phyloP scores from a whole-genome alignment of 2,113 vertebrate species.

The Nyctibius bracteatus region DNA sequence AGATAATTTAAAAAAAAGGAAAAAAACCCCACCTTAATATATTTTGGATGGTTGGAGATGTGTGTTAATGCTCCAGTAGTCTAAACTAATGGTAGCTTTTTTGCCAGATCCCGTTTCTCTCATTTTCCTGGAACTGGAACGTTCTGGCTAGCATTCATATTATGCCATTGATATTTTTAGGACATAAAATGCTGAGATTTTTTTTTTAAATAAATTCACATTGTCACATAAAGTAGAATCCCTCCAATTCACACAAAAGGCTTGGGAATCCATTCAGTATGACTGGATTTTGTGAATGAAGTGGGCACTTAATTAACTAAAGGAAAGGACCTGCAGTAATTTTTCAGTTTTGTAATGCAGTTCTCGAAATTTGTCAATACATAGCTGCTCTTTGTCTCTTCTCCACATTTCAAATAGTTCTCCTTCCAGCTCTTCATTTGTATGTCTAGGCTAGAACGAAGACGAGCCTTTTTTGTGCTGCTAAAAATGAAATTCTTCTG shows the following conservation, averaged over 20 bases:
- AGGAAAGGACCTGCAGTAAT: background rate
- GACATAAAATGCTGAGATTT: background rate
- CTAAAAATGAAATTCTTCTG: background rate
- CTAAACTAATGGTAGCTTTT: background rate
- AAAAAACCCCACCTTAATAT: background rate
- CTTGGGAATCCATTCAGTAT: background rate
- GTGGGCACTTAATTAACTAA: background rate
- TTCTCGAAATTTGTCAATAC: background rate
- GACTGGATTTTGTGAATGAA: background rate
- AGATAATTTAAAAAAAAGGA: background rate
- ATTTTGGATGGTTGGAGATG: background rate
- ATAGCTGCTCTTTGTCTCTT: background rate
- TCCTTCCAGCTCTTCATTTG: background rate
- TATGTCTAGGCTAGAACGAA: background rate
- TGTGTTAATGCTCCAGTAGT: background rate
- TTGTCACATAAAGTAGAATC: background rate
- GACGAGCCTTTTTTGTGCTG: background rate
- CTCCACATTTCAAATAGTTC: background rate
- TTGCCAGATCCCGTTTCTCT: constrained; percentile 16
- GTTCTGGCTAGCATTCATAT: background rate
- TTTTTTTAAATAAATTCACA: background rate
- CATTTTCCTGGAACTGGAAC: constrained; percentile 30
- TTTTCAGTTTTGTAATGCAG: background rate
- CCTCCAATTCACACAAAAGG: background rate
- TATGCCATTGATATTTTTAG: constrained; percentile 12